phyloP scores from a whole-genome alignment of 2,888 invertebrate species.

The Spialia ferax region DNA sequence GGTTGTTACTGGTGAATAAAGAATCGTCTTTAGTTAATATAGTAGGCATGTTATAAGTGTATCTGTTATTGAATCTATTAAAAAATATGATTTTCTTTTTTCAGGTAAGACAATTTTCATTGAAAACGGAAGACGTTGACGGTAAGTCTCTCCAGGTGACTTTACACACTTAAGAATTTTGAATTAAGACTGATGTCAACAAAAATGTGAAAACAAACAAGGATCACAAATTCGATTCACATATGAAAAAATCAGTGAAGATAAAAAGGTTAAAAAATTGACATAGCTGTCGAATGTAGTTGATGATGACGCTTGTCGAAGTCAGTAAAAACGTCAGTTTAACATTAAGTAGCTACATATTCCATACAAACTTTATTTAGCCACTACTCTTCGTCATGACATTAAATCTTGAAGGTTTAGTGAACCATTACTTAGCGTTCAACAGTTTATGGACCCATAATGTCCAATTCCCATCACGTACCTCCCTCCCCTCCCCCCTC shows the following conservation, averaged over 20 bases:
- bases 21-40: too few relatives aligned
- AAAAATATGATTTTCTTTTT: conserved; percentile 49
- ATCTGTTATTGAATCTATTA: neutral
- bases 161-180: neutral
- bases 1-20: too few relatives aligned
- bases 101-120: conserved; percentile 65
- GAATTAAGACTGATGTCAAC: too few relatives aligned
- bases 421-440: conserved; percentile 59
- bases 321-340: neutral
- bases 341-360: neutral
- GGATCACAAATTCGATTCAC: too few relatives aligned
- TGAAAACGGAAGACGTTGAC: conserved; percentile 51
- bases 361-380: conserved; percentile 14
- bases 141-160: conserved; percentile 47
- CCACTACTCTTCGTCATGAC: conserved; percentile 1
- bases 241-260: too few relatives aligned
- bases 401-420: conserved; percentile 54
- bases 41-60: too few relatives aligned
- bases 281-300: too few relatives aligned
- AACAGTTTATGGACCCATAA: conserved; percentile 57
- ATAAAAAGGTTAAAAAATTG: too few relatives aligned
- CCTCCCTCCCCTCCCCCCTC: conserved; percentile 53
- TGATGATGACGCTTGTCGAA: too few relatives aligned
- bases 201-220: too few relatives aligned
- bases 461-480: conserved; percentile 73